These are phyloP conservation scores for Dryocosmus kuriphilus DNA, from an alignment of 2,888 invertebrate species.

Conservation along the genomic window DNA sequence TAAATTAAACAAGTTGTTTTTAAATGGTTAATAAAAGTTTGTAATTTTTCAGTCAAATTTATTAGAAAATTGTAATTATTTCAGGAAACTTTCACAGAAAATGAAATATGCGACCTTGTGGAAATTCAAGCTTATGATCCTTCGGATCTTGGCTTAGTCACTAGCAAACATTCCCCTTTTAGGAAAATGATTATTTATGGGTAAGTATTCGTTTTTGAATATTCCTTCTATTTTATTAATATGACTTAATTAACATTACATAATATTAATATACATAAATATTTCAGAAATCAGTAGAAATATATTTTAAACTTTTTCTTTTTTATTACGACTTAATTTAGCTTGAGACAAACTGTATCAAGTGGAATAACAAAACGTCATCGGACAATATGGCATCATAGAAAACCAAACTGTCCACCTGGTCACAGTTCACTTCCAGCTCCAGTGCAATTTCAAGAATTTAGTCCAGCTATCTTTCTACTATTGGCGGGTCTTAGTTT, in stretches of 20 bases:
- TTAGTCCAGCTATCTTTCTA: slow-evolving; percentile 64
- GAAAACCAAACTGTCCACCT: slow-evolving; percentile 65
- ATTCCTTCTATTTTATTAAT: background rate
- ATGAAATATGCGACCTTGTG: slow-evolving; percentile 84
- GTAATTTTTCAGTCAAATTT: slow-evolving; percentile 77
- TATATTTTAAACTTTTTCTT: too few relatives aligned
- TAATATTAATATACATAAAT: background rate
- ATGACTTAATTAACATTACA: background rate
- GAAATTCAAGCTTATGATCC: slow-evolving; percentile 82
- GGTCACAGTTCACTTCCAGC: slow-evolving; percentile 64
- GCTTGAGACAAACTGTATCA: slow-evolving; percentile 64
- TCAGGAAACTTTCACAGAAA: slow-evolving; percentile 81
- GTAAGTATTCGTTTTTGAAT: slow-evolving; percentile 49
- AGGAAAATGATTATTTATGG: slow-evolving; percentile 68
- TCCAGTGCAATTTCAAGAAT: slow-evolving; percentile 66
- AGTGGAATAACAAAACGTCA: slow-evolving; percentile 61
- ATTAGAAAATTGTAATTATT: slow-evolving; percentile 21
- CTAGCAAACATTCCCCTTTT: slow-evolving; percentile 65
- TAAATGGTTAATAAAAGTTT: slow-evolving; percentile 76
- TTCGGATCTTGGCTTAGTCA: slow-evolving; percentile 76
- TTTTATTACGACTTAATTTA: slow-evolving; percentile 31
- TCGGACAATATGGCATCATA: slow-evolving; percentile 62
- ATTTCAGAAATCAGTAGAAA: too few relatives aligned
- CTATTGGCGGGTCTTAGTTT: slow-evolving; percentile 58
- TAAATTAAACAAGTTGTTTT: too few relatives aligned